Evolutionary conservation across 2,113 vertebrate genomes (phyloP), one percentile per base, ranked within the genome.

Genomic region (Larimichthys polyactis): DNA sequence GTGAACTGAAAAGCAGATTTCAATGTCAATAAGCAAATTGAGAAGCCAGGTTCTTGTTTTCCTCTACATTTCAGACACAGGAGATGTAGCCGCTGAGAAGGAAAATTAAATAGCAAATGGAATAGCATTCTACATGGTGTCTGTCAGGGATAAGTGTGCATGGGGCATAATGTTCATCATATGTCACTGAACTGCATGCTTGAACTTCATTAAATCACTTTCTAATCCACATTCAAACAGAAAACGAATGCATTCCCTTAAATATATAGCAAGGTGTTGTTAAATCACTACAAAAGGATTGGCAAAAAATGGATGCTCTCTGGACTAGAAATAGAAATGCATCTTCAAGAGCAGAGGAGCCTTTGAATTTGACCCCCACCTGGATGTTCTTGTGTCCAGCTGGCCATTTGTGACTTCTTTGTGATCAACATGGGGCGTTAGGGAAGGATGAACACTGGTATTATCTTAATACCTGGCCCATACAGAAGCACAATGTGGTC

Each of bases 11-110:
- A 89, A 90, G 87, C 87, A 86, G 78, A 88, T 87, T 77, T 90
- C 86, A 92, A 92, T 92, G 91, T 92, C 88, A 93, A 78, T 86
- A 90, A 89, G 84, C 70, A 92, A 87, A 92, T 88, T 17, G n/a
- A 62, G 62, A 24, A 71, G 58, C 40, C 54, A 27, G 49, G 40
- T 70, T 73, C 72, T 83, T 86, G 90, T 88, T 92, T 91, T 91
- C 46, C 36, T 84, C 63, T 69, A 29, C 43, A 24, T 85, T 81
- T 75, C 79, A 65, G 71, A 67, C 49, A 46, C 1, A 29, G 57
- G 57, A 87, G 79, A 82, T 87, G 89, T 86, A 87, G 81, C 87
- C 81, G 57, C 77, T 92, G 89, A 86, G 64, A 93, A 52, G 84
- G 90, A 91, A 93, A 92, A 93, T 92, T 84, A 87, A 90, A 93